These are phyloP conservation scores for Eumerus sabulonum DNA, from an alignment of 2,888 invertebrate genomes.

Conservation along the genomic window DNA sequence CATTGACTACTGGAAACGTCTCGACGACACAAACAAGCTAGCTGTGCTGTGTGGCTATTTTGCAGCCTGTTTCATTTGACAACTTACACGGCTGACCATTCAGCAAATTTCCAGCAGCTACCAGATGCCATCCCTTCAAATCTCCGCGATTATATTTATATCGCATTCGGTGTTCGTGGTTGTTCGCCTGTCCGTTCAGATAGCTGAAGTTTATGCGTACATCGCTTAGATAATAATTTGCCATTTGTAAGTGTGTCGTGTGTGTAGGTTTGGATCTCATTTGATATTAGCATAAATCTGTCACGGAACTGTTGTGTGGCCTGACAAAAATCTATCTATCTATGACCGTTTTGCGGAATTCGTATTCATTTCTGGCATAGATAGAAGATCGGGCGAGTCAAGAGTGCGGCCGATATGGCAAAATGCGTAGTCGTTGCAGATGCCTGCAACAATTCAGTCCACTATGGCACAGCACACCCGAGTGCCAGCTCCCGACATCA, in stretches of 20 bases:
- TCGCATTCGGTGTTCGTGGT: no score
- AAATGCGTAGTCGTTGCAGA: conserved; percentile 63
- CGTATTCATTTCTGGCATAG: conserved; percentile 50
- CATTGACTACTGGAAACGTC: conserved; percentile 62
- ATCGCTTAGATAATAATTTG: conserved; percentile 61
- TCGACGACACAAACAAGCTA: neutral
- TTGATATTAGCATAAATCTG: conserved; percentile 69
- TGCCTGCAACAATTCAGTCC: conserved; percentile 38
- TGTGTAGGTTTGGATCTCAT: conserved; percentile 61
- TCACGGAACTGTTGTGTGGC: conserved; percentile 63
- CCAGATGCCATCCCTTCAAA: conserved; percentile 45
- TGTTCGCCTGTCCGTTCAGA: conserved; percentile 48
- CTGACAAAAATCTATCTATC: conserved; percentile 68
- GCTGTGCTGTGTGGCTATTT: no score
- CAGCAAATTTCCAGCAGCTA: conserved; percentile 28
- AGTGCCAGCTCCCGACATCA: conserved; percentile 7
- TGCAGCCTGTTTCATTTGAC: conserved; percentile 67
- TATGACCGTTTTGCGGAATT: conserved; percentile 52
- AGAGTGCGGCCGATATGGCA: conserved; percentile 54
- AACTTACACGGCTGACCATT: conserved; percentile 69
- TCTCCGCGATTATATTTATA: conserved; percentile 64
- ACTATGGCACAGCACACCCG: neutral
- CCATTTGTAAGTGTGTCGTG: neutral
- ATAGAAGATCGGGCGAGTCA: conserved; percentile 47
- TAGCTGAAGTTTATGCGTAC: conserved; percentile 61